Conservation (phyloP, 1,140 invertebrate genomes). For the Apis dorsata region DNA sequence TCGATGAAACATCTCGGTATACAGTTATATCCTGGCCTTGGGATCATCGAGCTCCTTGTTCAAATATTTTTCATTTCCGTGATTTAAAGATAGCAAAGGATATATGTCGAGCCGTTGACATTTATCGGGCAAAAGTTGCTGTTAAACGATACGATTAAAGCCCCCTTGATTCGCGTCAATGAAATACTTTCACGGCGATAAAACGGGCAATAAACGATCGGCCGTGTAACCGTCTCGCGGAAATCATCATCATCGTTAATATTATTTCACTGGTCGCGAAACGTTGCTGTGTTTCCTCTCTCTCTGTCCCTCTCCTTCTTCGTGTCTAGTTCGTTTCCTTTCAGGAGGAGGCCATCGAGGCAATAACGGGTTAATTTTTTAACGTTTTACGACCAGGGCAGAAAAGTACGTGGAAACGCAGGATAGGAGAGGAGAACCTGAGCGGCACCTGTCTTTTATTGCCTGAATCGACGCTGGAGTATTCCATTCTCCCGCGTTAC, state of each 20-base stretch:
- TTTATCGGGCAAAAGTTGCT: constrained; percentile 20
- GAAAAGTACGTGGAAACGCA: constrained; percentile 38
- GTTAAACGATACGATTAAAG: constrained; percentile 11
- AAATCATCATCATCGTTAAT: constrained; percentile 13
- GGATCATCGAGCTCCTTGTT: neutral
- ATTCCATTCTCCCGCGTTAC: constrained; percentile 45
- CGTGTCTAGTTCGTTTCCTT: neutral
- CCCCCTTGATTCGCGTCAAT: neutral
- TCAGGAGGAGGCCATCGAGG: neutral
- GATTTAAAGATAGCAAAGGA: neutral
- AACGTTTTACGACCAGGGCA: constrained; percentile 39
- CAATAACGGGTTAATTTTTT: constrained; percentile 45
- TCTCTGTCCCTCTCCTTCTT: neutral
- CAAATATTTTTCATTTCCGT: neutral
- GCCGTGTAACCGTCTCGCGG: neutral
- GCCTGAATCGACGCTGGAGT: constrained; percentile 39
- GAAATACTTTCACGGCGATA: constrained; percentile 10
- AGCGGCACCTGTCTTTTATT: constrained; percentile 56
- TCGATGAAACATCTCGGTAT: neutral
- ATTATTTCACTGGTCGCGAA: neutral
- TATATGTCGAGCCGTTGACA: neutral
- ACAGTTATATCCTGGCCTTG: neutral
- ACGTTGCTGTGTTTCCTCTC: constrained; percentile 33
- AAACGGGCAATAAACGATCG: too few species aligned
- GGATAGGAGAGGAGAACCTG: neutral